Evolutionary conservation across 2,888 invertebrate species (phyloP), one percentile per base, ranked within the genome.

Genomic region (Leucania comma): DNA sequence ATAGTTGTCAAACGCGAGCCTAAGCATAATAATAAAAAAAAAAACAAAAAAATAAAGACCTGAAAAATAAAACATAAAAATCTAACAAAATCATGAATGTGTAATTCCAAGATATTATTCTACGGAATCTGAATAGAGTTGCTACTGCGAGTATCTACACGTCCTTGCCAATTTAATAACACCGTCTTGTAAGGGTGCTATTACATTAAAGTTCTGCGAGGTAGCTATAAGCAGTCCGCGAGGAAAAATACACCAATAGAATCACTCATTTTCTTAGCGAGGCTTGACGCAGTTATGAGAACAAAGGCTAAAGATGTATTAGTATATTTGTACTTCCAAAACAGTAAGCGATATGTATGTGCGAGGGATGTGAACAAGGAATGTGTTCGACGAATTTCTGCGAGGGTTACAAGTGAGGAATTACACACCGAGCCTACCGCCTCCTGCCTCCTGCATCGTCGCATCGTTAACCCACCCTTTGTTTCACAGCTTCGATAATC

Each of bases 141-240:
- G 87, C 82, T 84, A 90, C 83, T 87, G 88, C 81, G 85, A 91
- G 88, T 89, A 89, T 88, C 80, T 80, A 75, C 74, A 76, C 78
- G 72, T 73, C 87, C 73, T 80, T 86, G 88, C 87, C 92, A 93
- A 93, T 93, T 93, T 93, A 93, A 93, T 93, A 93, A 93, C 91
- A 86, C 88, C 86, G 83, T 86, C 90, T 87, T 90, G 89, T 92
- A 90, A 57, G 22, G 56, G 22, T 14, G 14, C 22, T 8, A 35
- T 57, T 22, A 2, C 22, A 57, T 14, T 6, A 6, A 22, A 32
- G 35, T 5, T 56, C 12, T 32, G n/a, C 32, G 29, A 56, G n/a
- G 32, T 10, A 29, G 29, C 54, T 56, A n/a, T n/a, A 3, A 0
- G 35, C 1, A 22, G 14, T 8, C 14, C 5, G 35, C 14, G 56